Evolutionary conservation across 2,113 vertebrate genomes (phyloP), one percentile per base, ranked within the genome.

Genomic region (Trinectes maculatus): DNA sequence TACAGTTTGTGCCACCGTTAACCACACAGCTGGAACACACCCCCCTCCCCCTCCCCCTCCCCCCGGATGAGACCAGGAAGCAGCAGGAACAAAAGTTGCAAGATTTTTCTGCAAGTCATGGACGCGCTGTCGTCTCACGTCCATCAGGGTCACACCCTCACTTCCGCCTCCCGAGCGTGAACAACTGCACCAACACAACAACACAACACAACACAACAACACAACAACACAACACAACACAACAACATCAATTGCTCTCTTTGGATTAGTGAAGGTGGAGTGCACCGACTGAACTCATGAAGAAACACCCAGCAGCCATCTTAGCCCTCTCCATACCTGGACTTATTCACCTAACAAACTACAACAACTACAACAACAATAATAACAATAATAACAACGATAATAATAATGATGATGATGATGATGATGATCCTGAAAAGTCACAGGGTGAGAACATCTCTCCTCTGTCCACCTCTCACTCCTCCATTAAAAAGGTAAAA

Each of bases 241-340:
- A n/a, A n/a, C n/a, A n/a, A n/a, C 80, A 79, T 87, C 76, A 84
- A 85, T 85, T 81, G 74, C 71, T 78, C 56, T 62, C 66, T 56
- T 15, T 39, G 85, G 85, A 82, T 87, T 85, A 86, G 69, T 34
- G 73, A 18, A 56, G 55, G 57, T 29, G 57, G 63, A 53, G 69
- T 36, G 69, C 51, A 65, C 39, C 22, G 44, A 36, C 25, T 31
- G 74, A 84, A 34, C 51, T 59, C 25, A 22, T 15, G 55, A 52
- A 74, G 71, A 49, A 74, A 65, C 52, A 68, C n/a, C 71, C 60
- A 79, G 80, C 80, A 79, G 80, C 86, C 83, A 87, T 85, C 62
- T 85, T 85, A 69, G 37, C 11, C 1, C 11, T 18, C 18, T 44
- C 12, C 24, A 26, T 33, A 29, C 11, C 10, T 18, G 12, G 3